Percentiles rank a stretch among this genome's conserved stretches.
Conservation (phyloP, 2,888 invertebrate species). For the Leptopilina myrica region DNA sequence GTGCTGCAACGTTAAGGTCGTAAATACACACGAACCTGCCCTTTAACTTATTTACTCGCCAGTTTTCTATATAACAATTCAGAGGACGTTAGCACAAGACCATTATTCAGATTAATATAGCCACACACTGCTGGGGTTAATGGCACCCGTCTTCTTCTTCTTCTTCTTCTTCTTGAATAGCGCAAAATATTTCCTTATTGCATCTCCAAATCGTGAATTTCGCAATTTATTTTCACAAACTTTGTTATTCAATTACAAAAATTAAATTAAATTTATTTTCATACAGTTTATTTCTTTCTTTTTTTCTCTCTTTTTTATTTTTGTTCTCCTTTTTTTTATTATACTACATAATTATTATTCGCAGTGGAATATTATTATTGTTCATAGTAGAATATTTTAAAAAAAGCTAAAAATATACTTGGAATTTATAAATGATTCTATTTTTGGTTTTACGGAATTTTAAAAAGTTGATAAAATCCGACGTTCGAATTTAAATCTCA, state of each 20-base stretch:
- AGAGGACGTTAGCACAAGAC: slow-evolving; percentile 4
- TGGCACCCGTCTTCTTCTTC: not conserved
- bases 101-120: slow-evolving; percentile 17
- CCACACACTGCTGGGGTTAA: not conserved
- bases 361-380: too few relatives aligned
- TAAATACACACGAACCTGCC: slow-evolving; percentile 39
- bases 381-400: too few relatives aligned
- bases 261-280: not conserved
- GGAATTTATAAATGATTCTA: not conserved
- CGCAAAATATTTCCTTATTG: slow-evolving; percentile 16
- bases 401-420: too few relatives aligned
- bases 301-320: too few relatives aligned
- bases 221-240: not conserved
- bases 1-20: slow-evolving; percentile 46
- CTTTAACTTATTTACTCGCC: slow-evolving; percentile 32
- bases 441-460: not conserved
- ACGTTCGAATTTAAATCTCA: too few relatives aligned
- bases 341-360: too few relatives aligned
- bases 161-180: not conserved
- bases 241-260: not conserved
- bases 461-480: not conserved
- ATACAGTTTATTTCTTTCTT: too few relatives aligned
- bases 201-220: not conserved
- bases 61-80: slow-evolving; percentile 3
- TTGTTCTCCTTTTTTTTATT: too few relatives aligned